phyloP scores from a whole-genome alignment of 2,797 vertebrate genomes.

The Eospalax fontanierii region DNA sequence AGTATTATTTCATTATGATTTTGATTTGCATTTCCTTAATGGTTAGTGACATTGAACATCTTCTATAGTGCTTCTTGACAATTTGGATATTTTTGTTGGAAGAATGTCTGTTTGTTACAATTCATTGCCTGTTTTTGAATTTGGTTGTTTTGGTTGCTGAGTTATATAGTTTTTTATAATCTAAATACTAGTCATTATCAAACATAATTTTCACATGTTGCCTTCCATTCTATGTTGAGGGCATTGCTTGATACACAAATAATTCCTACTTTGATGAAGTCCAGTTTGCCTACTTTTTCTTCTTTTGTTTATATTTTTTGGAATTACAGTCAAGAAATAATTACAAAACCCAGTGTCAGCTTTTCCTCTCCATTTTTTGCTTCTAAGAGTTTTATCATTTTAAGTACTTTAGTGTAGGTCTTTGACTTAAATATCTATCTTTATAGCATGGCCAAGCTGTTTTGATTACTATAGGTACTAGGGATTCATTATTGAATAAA shows the following conservation, averaged over 20 bases:
- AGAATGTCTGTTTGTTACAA: background rate
- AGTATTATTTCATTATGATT: background rate
- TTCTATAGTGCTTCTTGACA: background rate
- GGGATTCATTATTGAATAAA: background rate
- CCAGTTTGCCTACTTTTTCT: no score
- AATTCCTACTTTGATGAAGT: background rate
- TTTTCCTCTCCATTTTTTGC: background rate
- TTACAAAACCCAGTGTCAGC: background rate
- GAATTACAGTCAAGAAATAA: background rate
- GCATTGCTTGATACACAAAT: background rate
- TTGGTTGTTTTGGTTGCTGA: background rate
- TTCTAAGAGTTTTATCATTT: constrained; percentile 31
- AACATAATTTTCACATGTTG: background rate
- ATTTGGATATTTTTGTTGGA: background rate
- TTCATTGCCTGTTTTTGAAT: background rate
- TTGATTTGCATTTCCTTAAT: background rate
- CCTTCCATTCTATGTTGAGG: background rate
- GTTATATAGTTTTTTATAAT: background rate
- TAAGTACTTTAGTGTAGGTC: background rate
- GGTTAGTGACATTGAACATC: background rate
- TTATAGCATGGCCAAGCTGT: background rate
- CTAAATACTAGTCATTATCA: background rate
- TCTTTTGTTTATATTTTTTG: background rate
- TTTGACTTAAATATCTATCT: background rate
- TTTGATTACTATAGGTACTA: background rate